A percentile compares a stretch with the other conserved stretches of the same genome.
phyloP scores from a whole-genome alignment of 1,140 invertebrate species.

The Agrilus planipennis region DNA sequence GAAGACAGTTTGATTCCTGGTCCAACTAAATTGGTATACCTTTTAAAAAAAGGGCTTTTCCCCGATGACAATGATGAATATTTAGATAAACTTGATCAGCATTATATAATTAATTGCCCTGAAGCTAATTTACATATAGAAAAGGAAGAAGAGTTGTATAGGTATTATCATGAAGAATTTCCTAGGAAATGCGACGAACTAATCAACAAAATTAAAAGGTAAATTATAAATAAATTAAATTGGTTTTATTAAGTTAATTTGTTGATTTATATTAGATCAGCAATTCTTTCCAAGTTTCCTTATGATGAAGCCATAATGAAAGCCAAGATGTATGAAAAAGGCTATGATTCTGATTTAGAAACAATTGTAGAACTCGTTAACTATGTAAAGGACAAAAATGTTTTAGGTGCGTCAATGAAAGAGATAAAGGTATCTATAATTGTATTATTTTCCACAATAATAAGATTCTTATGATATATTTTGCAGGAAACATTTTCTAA shows the following conservation, averaged over 20 bases:
- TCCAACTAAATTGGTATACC: slow-evolving; percentile 18
- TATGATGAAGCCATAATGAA: no score
- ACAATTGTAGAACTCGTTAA: slow-evolving; percentile 4
- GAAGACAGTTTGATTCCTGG: slow-evolving; percentile 17
- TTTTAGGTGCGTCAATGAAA: slow-evolving; percentile 28
- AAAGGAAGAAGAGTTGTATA: neutral
- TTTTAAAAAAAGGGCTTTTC: slow-evolving; percentile 17
- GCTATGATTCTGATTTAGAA: slow-evolving; percentile 7
- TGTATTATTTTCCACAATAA: slow-evolving; percentile 2
- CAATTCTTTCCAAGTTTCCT: no score
- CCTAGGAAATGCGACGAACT: slow-evolving; percentile 4
- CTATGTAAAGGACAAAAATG: slow-evolving; percentile 1
- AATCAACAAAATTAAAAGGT: slow-evolving; percentile 12
- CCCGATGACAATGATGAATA: slow-evolving; percentile 16
- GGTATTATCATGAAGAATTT: slow-evolving; percentile 6
- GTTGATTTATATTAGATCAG: no score
- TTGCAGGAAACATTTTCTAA: neutral
- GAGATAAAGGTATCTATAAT: slow-evolving; percentile 32
- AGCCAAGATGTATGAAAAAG: slow-evolving; percentile 27
- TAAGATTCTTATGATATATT: neutral
- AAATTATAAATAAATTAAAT: slow-evolving; percentile 17
- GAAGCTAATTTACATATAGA: slow-evolving; percentile 4
- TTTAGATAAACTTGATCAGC: slow-evolving; percentile 17
- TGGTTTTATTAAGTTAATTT: slow-evolving; percentile 25
- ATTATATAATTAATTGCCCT: slow-evolving; percentile 23